Percentiles rank a stretch among this genome's conserved stretches.
Evolutionary conservation across 2,113 vertebrate genomes (phyloP).

Genomic region (Anoura caudifer): DNA sequence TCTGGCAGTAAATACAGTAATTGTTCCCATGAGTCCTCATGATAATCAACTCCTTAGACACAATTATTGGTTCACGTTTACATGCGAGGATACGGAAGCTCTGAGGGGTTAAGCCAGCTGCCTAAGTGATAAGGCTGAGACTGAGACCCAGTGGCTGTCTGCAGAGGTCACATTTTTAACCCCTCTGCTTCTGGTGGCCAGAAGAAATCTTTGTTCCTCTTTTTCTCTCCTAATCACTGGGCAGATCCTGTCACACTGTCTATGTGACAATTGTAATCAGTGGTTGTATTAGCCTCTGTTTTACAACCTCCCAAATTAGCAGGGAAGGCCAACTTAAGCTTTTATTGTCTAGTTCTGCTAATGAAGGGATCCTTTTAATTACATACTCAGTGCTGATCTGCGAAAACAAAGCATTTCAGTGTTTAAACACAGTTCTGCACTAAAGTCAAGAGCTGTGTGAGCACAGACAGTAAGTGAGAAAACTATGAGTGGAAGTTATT

Average conservation of each 20-base stretch:
- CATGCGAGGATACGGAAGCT: background rate
- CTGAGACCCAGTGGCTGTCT: background rate
- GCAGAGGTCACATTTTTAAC: background rate
- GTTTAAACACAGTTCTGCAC: constrained; percentile 65
- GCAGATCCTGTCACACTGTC: background rate
- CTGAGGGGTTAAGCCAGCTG: background rate
- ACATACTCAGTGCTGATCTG: constrained; percentile 26
- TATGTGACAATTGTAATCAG: constrained; percentile 47
- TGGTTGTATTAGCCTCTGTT: constrained; percentile 54
- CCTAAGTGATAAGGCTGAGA: background rate
- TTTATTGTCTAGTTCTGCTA: constrained; percentile 45
- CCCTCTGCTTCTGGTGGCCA: background rate
- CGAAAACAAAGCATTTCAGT: constrained; percentile 59
- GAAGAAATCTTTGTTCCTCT: background rate
- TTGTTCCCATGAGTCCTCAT: background rate
- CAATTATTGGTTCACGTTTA: background rate
- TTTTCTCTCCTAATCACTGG: background rate
- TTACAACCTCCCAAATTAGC: constrained; percentile 67
- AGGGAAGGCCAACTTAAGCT: constrained; percentile 57
- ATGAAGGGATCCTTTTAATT: constrained; percentile 73
- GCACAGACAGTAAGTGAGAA: background rate
- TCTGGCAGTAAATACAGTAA: background rate
- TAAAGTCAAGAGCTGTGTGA: constrained; percentile 22
- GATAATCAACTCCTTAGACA: background rate
- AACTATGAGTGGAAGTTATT: background rate